phyloP scores from a whole-genome alignment of 2,113 vertebrate genomes.

The Chionis minor region DNA sequence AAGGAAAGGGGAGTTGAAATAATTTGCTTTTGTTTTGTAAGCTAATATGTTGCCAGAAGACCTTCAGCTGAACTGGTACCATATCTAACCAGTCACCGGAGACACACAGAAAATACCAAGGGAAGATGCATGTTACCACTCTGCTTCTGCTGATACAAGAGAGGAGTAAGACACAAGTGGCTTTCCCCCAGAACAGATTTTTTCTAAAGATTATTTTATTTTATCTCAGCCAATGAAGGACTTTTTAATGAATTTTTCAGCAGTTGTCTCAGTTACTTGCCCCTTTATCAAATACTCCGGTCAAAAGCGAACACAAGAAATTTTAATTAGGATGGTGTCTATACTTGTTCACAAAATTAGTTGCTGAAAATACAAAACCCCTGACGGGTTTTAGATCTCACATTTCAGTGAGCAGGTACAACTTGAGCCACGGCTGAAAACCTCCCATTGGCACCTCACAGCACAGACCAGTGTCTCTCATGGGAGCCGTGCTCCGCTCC shows the following conservation, averaged over 20 bases:
- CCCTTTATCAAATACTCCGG: not conserved
- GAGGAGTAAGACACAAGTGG: rapidly evolving
- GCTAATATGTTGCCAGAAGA: not conserved
- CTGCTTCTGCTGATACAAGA: not conserved
- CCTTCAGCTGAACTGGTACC: not conserved
- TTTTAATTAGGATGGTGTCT: not conserved
- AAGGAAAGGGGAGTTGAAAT: not conserved
- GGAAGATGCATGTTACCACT: not conserved
- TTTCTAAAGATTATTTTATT: not conserved
- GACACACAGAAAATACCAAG: not conserved
- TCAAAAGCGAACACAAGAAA: not conserved
- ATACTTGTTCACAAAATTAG: not conserved
- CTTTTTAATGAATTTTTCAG: not conserved
- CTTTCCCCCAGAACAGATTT: not conserved
- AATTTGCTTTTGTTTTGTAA: not conserved
- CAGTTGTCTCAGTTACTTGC: not conserved
- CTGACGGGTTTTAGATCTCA: not conserved
- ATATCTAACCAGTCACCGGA: not conserved
- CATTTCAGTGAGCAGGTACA: not conserved
- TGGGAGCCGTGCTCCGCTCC: rapidly evolving
- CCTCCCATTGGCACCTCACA: not conserved
- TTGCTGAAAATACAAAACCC: not conserved
- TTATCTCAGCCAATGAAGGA: not conserved
- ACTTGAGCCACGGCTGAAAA: not conserved
- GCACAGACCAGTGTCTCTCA: rapidly evolving